A percentile compares a stretch with the other conserved stretches of the same genome.
Evolutionary conservation across 2,113 vertebrate species (phyloP).

Genomic region (Onychorhynchus coronatus): DNA sequence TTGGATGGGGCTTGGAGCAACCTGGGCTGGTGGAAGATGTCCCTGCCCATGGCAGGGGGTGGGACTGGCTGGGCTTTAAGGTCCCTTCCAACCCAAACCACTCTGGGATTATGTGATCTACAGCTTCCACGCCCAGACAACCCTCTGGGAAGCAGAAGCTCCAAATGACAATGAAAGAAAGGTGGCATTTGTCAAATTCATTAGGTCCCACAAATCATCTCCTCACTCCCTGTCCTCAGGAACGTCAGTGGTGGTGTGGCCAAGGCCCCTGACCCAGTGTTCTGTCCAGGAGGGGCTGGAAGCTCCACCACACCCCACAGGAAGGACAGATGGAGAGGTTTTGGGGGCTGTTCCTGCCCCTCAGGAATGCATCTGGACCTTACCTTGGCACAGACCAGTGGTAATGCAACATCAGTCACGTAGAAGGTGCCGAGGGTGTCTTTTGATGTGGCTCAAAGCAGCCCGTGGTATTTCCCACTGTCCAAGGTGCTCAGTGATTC

Average conservation of each 20-base stretch:
- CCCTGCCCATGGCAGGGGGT: neutral
- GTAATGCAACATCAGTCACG: neutral
- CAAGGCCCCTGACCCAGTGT: fast-evolving
- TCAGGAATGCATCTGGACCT: neutral
- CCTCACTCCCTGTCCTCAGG: neutral
- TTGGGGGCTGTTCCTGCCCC: neutral
- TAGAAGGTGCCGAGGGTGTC: neutral
- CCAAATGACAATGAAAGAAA: neutral
- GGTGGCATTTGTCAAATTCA: neutral
- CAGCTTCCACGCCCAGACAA: neutral
- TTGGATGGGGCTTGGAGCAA: neutral
- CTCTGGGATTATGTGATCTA: fast-evolving
- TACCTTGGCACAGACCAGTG: neutral
- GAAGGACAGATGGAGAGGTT: neutral
- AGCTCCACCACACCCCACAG: neutral
- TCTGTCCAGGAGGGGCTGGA: fast-evolving
- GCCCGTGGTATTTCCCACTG: neutral
- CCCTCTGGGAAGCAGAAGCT: neutral
- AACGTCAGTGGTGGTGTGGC: neutral
- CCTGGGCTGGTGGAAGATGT: neutral
- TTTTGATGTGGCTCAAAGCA: neutral
- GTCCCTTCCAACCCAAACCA: neutral
- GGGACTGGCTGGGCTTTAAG: fast-evolving
- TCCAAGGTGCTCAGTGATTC: neutral
- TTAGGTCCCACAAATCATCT: neutral